Evolutionary conservation across 1,140 invertebrate species (phyloP), one percentile per base, ranked within the genome.

Genomic region (Samia ricini): DNA sequence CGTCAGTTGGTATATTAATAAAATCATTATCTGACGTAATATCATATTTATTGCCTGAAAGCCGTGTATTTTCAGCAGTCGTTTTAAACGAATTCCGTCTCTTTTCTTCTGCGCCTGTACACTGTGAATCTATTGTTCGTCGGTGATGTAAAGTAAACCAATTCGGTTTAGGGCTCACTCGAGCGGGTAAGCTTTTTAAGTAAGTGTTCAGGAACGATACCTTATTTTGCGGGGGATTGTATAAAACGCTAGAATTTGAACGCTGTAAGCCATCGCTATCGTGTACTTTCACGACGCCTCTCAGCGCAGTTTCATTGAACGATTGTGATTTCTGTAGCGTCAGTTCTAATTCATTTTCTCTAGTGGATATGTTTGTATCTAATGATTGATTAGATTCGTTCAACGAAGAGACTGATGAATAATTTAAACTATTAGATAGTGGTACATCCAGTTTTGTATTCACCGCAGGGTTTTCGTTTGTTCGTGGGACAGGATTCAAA

Each of bases 141-240:
- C 70, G 72, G 62, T 80, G 72, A 59, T 78, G 69, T 81, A 80
- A 74, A 68, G 77, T 73, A 77, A 84, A 73, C 84, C 83, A 86
- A 79, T 86, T 79, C 62, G 79, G 79, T 85, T 84, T 87, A 73
- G 79, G 76, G 61, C 67, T 72, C 66, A 79, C 79, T 58, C 85
- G 78, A 8, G 72, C 71, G 58, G 83, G 85, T 84, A 91, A 82
- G 74, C 90, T 91, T 79, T 85, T 91, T 66, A 91, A 79, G 65
- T 91, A 91, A 70, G 89, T 91, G 62, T 91, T 89, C 24, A 91
- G 76, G 71, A 91, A 91, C 22, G 83, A 88, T 72, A 90, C 76
- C 64, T 91, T 90, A 74, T 88, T 90, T 65, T 77, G 74, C n/a
- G 88, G 85, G 10, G 76, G 76, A 48, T 77, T 74, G 61, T 88